phyloP scores from a whole-genome alignment of 2,797 vertebrate species.

The Sebastes aleutianus region DNA sequence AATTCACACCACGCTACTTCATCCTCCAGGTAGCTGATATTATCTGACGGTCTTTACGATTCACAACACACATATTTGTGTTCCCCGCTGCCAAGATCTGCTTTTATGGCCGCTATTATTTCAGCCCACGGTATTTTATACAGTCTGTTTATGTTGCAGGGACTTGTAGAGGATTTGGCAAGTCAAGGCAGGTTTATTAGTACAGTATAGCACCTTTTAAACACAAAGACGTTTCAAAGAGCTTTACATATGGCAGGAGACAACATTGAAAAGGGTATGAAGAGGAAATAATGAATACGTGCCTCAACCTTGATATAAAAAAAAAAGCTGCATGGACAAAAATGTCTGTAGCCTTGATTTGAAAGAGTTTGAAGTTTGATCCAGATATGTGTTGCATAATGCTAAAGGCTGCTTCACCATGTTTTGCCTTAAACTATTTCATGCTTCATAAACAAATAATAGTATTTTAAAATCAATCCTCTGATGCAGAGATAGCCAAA shows the following conservation, averaged over 20 bases:
- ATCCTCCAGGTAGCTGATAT: conserved; percentile 42
- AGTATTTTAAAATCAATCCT: conserved; percentile 13
- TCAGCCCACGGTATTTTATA: conserved; percentile 40
- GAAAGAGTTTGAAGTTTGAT: neutral
- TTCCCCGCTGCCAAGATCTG: conserved; percentile 36
- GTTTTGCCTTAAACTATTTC: conserved; percentile 1
- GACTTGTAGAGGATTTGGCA: conserved; percentile 25
- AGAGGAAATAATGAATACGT: neutral
- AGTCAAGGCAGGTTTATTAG: conserved; percentile 17
- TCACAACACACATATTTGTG: conserved; percentile 43
- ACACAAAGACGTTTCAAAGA: conserved; percentile 1
- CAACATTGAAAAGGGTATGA: neutral
- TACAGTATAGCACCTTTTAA: conserved; percentile 20
- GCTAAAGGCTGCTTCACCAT: neutral
- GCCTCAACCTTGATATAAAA: too few species aligned
- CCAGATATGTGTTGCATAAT: neutral
- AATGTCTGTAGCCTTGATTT: neutral
- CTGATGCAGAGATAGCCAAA: neutral
- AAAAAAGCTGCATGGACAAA: neutral
- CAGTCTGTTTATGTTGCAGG: conserved; percentile 28
- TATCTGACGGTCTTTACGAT: conserved; percentile 47
- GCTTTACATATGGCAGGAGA: conserved; percentile 12
- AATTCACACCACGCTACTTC: conserved; percentile 18
- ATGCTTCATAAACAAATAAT: conserved; percentile 23
- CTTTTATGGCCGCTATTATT: conserved; percentile 46